Evolutionary conservation across 2,113 vertebrate species (phyloP), one percentile per base, ranked within the genome.

Genomic region (Nothobranchius furzeri): DNA sequence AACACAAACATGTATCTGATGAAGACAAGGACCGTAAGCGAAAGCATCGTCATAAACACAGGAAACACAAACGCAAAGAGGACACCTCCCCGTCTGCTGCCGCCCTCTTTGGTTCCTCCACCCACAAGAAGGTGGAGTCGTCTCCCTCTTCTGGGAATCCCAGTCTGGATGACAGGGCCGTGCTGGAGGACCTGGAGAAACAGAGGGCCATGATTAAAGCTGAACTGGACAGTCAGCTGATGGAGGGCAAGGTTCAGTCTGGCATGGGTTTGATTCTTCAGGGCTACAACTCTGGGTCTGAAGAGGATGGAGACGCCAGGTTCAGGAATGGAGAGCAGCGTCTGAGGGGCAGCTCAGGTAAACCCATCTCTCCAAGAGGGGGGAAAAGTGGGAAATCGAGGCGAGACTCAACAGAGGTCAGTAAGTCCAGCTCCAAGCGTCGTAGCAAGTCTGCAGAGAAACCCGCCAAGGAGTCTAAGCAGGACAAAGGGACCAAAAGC

Each of bases 261-360:
- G 97, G 98, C 13, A 99, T 99, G 98, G 97, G 98, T 17, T 93
- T 99, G 50, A 99, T 99, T 86, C 88, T 99, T 35, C 98, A 99
- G 87, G 98, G 98, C 36, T 99, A 99, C 70, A 97, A 98, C 83
- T 98, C 97, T 20, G 98, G 96, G 62, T 99, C 98, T 3, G 98
- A 99, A 87, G 97, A 98, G 79, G 98, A 98, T 51, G 96, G 93
- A 6, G 95, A 97, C 25, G 95, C 94, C 3, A 93, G 96, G 70
- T 94, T 98, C 37, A 91, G 95, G 53, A 99, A 98, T 49, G 97
- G 98, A 55, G 93, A 96, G 35, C 92, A 89, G 69, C 92, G 94
- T 60, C 91, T 88, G 51, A 86, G 83, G 64, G 69, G 67, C 75
- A 87, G 92, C 57, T 73, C 93, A 67, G 84, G 91, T 1, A 95